These are phyloP conservation scores for Camponotus pennsylvanicus DNA, from an alignment of 1,140 invertebrate genomes.

Conservation along the genomic window DNA sequence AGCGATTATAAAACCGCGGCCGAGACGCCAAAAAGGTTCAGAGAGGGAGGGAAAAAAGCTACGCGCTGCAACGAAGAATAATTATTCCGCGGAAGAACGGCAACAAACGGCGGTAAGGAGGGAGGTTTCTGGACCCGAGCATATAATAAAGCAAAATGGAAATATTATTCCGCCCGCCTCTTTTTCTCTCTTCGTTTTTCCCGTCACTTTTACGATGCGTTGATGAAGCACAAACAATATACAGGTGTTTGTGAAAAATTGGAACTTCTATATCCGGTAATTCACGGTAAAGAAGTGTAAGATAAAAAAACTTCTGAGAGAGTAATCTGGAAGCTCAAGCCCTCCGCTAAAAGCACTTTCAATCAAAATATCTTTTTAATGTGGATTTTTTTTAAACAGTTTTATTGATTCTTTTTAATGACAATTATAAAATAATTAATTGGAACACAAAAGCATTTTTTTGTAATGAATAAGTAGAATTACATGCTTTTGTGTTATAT, in stretches of 20 bases:
- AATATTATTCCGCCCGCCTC: slow-evolving; percentile 32
- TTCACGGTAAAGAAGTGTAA: background rate
- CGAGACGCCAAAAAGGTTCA: slow-evolving; percentile 46
- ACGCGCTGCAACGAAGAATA: slow-evolving; percentile 56
- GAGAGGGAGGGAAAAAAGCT: slow-evolving; percentile 23
- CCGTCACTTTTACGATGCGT: slow-evolving; percentile 9
- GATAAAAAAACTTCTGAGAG: background rate
- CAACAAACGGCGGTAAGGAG: slow-evolving; percentile 38
- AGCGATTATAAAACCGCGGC: slow-evolving; percentile 56
- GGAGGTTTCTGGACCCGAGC: background rate
- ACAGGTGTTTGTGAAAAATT: slow-evolving; percentile 17
- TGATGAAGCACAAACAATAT: slow-evolving; percentile 9
- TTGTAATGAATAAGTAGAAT: background rate
- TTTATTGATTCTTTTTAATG: background rate
- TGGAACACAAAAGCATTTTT: slow-evolving; percentile 4
- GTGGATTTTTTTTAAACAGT: background rate
- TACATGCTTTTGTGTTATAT: background rate
- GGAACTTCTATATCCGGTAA: slow-evolving; percentile 28
- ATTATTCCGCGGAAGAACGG: slow-evolving; percentile 43
- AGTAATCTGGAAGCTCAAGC: background rate
- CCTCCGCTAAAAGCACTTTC: background rate
- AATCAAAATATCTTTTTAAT: background rate
- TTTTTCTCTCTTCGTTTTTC: slow-evolving; percentile 16
- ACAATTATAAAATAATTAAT: background rate
- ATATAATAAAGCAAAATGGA: slow-evolving; percentile 50